Conservation (phyloP, 2,797 vertebrate species). For the Phalanger gymnotis region DNA sequence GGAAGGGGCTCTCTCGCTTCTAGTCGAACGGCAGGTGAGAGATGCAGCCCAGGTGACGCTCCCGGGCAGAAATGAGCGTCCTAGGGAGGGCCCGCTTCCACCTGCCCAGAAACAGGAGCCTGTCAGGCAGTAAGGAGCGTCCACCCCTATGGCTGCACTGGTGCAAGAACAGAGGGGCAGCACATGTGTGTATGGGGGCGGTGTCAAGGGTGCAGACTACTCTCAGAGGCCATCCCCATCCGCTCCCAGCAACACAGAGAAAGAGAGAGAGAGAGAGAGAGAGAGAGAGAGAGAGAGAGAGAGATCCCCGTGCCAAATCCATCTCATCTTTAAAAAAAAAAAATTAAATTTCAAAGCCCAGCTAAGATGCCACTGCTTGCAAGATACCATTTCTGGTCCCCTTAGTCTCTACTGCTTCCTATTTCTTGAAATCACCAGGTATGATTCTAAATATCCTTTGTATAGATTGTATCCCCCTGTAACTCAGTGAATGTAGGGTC, state of each 20-base stretch:
- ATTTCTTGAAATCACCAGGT: not conserved
- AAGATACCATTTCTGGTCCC: not conserved
- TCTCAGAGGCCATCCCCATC: not conserved
- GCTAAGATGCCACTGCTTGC: not conserved
- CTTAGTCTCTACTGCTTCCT: not conserved
- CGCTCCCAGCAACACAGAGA: not conserved
- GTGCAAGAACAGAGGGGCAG: not conserved
- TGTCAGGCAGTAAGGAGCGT: not conserved
- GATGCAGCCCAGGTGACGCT: slow-evolving; percentile 86
- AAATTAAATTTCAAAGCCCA: not conserved
- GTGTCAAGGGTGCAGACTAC: not conserved
- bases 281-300: too few species aligned
- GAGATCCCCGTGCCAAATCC: too few species aligned
- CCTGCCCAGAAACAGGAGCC: slow-evolving; percentile 1
- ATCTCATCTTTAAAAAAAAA: too few species aligned
- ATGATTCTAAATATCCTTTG: not conserved
- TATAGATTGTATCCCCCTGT: not conserved
- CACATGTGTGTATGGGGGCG: too few species aligned
- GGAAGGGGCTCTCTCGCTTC: slow-evolving; percentile 92
- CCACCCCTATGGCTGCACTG: not conserved
- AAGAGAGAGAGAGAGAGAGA: too few species aligned
- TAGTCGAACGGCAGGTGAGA: slow-evolving; percentile 90
- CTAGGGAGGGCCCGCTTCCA: slow-evolving; percentile 40
- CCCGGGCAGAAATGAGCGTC: slow-evolving; percentile 71
- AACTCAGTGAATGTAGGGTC: not conserved